Evolutionary conservation across 2,113 vertebrate species (phyloP).

Genomic region (western clawed frog (Xenopus tropicalis)): DNA sequence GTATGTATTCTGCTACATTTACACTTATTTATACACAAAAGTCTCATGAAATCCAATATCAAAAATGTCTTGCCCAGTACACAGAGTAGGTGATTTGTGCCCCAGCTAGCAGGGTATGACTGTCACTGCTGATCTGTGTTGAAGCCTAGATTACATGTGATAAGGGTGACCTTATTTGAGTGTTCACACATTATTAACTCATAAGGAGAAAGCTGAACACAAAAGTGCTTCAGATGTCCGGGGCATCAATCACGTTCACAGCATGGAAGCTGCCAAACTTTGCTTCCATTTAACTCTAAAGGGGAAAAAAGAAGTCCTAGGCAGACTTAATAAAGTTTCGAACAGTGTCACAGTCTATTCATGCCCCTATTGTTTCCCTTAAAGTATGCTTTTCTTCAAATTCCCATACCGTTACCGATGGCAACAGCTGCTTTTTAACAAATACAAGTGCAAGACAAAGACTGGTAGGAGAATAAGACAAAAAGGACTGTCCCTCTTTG

Average conservation of each 20-base stretch:
- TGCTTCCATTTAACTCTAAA: conserved; percentile 64
- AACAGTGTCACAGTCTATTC: conserved; percentile 66
- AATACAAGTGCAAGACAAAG: conserved; percentile 46
- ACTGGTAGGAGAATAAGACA: conserved; percentile 21
- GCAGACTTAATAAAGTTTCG: conserved; percentile 73
- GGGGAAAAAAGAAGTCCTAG: conserved; percentile 57
- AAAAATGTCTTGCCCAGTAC: conserved; percentile 55
- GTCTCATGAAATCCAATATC: conserved; percentile 42
- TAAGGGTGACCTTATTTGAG: conserved; percentile 78
- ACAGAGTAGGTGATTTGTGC: conserved; percentile 64
- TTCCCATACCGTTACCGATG: conserved; percentile 58
- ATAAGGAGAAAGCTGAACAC: conserved; percentile 75
- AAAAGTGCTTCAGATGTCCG: conserved; percentile 82
- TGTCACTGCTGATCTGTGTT: conserved; percentile 76
- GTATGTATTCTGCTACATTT: conserved; percentile 60
- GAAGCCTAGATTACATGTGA: conserved; percentile 74
- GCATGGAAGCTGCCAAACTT: conserved; percentile 73
- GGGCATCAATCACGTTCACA: conserved; percentile 80
- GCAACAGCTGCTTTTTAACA: conserved; percentile 55
- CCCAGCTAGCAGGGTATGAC: conserved; percentile 63
- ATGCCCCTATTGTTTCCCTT: conserved; percentile 57
- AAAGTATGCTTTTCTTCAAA: conserved; percentile 56
- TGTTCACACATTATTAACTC: conserved; percentile 76
- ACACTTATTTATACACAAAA: conserved; percentile 40
- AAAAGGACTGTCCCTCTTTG: conserved; percentile 28